Base-by-base conservation (phyloP, 2,888 invertebrate genomes). In the Fragum fragum region DNA sequence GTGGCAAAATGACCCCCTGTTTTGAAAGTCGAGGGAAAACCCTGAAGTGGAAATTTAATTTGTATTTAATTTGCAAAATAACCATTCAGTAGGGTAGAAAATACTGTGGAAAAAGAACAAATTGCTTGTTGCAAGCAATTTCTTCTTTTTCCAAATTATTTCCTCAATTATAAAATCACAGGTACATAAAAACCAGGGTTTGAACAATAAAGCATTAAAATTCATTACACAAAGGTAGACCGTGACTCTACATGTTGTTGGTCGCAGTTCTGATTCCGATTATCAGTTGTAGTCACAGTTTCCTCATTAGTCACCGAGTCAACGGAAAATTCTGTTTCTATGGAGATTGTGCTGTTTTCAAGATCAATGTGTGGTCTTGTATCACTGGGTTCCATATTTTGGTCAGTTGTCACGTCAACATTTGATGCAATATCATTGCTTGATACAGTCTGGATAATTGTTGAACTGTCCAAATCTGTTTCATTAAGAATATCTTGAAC, bases 171-270 rank as follows among this genome's bases (percentile, higher is more conserved):
- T n/a, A n/a, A n/a, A n/a, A n/a, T n/a, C n/a, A n/a, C n/a, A n/a
- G n/a, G n/a, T n/a, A n/a, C n/a, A n/a, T n/a, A n/a, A n/a, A n/a
- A n/a, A n/a, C n/a, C n/a, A n/a, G n/a, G n/a, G n/a, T n/a, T n/a
- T n/a, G n/a, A n/a, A n/a, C n/a, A n/a, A n/a, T n/a, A n/a, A n/a
- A n/a, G n/a, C n/a, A n/a, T n/a, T n/a, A 61, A 32, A 16, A 32
- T 29, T 1, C 18, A 32, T 42, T 76, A 76, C n/a, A 76, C 76
- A 47, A 69, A 76, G 47, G 76, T 76, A 23, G 76, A 76, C 69
- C 76, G 55, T 14, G 76, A 69, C 28, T 76, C 76, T n/a, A 39
- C 7, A 66, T 23, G 66, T 18, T 36, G 53, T 21, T 39, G n/a
- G 0, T 52, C 66, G 14, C 55, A n/a, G n/a, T 71, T 23, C 7